Evolutionary conservation across 1,140 invertebrate genomes (phyloP).

Genomic region (Penaeus japonicus): DNA sequence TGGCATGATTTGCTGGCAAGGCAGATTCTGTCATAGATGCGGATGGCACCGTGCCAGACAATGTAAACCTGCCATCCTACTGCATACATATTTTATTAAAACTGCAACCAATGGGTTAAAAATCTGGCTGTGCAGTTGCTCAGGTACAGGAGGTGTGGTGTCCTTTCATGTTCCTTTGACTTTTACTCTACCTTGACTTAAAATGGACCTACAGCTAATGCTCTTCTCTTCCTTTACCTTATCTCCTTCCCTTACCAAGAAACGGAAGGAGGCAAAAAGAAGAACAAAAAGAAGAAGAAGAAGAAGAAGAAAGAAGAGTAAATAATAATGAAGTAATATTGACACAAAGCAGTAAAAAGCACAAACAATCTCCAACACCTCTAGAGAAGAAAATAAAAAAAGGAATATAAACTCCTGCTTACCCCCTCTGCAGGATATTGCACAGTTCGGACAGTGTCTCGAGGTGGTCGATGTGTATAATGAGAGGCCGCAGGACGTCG

Average conservation of each 20-base stretch:
- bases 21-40: no score
- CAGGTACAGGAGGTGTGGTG: no score
- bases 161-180: no score
- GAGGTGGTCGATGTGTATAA: conserved; percentile 97
- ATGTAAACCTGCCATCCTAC: no score
- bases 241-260: not conserved
- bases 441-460: conserved; percentile 97
- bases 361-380: not conserved
- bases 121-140: no score
- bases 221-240: conserved; percentile 60
- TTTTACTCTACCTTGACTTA: no score
- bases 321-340: not conserved
- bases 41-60: no score
- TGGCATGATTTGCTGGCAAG: no score
- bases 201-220: not conserved
- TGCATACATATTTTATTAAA: no score
- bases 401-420: conserved; percentile 36
- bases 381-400: not conserved
- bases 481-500: conserved; percentile 90
- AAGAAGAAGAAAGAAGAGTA: not conserved
- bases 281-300: no score
- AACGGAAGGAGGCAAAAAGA: no score
- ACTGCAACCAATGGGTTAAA: no score
- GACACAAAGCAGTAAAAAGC: not conserved
- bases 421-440: conserved; percentile 77